phyloP scores from a whole-genome alignment of 2,797 vertebrate genomes.

The Microctenopoma stevenorrisi region DNA sequence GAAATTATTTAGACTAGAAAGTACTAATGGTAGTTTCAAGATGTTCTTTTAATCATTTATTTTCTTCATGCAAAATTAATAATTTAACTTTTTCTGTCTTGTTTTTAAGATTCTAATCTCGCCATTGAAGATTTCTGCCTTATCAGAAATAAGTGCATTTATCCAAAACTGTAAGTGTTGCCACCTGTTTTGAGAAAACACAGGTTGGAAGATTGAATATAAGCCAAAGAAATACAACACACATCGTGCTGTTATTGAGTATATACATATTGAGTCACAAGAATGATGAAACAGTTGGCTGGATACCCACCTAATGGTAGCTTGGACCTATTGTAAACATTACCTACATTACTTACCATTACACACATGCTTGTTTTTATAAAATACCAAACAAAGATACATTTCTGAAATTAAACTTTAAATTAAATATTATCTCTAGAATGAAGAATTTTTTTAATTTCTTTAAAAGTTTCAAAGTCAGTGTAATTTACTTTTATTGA shows the following conservation, averaged over 20 bases:
- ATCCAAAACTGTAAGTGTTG: conserved; percentile 12
- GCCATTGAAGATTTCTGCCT: not conserved
- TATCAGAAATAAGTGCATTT: conserved; percentile 17
- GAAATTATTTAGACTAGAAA: conserved; percentile 29
- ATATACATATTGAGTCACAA: not conserved
- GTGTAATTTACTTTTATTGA: too few species aligned
- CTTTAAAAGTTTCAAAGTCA: too few species aligned
- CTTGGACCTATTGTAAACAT: too few species aligned
- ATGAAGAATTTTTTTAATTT: too few species aligned
- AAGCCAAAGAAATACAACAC: conserved; percentile 40
- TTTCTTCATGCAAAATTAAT: conserved; percentile 21
- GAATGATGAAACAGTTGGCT: too few species aligned
- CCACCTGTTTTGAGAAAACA: conserved; percentile 32
- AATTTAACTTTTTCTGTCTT: conserved; percentile 9
- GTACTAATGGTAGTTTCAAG: conserved; percentile 21
- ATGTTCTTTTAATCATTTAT: conserved; percentile 32
- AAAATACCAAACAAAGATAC: too few species aligned
- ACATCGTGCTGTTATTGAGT: conserved; percentile 40
- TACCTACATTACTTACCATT: too few species aligned
- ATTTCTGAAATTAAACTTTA: too few species aligned
- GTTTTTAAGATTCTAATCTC: not conserved
- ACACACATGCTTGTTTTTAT: too few species aligned
- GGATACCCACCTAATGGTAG: too few species aligned
- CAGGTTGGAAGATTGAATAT: conserved; percentile 35
- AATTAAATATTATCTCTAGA: too few species aligned